phyloP scores from a whole-genome alignment of 2,797 vertebrate species.

The Brachyalestes nurse region DNA sequence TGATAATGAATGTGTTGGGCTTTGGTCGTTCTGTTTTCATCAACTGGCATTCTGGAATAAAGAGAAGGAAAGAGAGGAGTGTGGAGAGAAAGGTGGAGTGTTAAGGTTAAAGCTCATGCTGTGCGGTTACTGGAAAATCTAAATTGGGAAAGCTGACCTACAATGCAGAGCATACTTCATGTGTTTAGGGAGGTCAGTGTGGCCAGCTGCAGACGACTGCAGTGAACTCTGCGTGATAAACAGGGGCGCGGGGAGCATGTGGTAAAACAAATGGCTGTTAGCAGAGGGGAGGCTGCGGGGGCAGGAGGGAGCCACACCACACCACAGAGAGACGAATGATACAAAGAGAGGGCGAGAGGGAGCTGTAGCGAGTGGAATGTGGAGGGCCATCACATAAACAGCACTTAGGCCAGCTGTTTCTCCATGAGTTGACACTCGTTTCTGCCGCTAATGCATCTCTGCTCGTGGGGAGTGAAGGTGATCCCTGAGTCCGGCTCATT shows the following conservation, averaged over 20 bases:
- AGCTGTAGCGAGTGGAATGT: background rate
- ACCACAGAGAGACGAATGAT: constrained; percentile 43
- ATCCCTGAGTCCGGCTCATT: constrained; percentile 30
- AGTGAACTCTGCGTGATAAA: constrained; percentile 41
- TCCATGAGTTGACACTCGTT: constrained; percentile 18
- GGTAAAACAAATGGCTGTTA: constrained; percentile 52
- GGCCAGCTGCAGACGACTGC: constrained; percentile 28
- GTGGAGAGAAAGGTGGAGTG: constrained; percentile 58
- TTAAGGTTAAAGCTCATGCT: constrained; percentile 25
- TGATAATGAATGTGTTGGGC: constrained; percentile 97
- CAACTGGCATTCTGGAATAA: constrained; percentile 91
- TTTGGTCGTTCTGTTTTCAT: constrained; percentile 99
- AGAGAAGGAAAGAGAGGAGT: constrained; percentile 31
- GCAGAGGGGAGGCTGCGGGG: constrained; percentile 30
- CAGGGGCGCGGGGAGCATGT: constrained; percentile 16
- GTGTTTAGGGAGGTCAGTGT: constrained; percentile 38
- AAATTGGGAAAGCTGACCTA: constrained; percentile 41
- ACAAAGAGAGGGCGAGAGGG: background rate
- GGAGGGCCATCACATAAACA: constrained; percentile 20
- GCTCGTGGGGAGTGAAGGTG: constrained; percentile 40
- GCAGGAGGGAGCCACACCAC: constrained; percentile 5
- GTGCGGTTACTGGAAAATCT: background rate
- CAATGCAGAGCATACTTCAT: constrained; percentile 22
- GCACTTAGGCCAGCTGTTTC: constrained; percentile 42
- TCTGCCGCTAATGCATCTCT: constrained; percentile 24